A percentile compares a stretch with the other conserved stretches of the same genome.
Evolutionary conservation across 2,113 vertebrate genomes (phyloP).

Genomic region (Talpa occidentalis): DNA sequence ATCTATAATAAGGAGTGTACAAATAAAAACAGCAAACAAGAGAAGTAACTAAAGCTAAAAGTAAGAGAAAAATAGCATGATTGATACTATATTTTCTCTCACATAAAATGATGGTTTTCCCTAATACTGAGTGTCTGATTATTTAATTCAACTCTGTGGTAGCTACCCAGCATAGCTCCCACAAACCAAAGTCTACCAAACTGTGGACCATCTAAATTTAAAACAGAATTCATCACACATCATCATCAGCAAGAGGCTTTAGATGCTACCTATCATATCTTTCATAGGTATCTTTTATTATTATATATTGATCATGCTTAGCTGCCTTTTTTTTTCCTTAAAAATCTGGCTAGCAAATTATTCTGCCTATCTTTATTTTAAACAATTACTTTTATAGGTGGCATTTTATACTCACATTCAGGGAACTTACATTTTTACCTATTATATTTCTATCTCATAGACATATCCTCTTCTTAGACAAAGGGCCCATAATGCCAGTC

Average conservation of each 20-base stretch:
- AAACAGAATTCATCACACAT: background rate
- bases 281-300: background rate
- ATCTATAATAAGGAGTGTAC: background rate
- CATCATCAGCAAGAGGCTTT: background rate
- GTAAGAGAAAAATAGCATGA: background rate
- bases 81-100: background rate
- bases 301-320: conserved; percentile 2
- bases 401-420: conserved; percentile 15
- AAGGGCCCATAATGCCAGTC: background rate
- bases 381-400: conserved; percentile 15
- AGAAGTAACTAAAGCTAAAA: background rate
- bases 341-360: conserved; percentile 40
- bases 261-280: background rate
- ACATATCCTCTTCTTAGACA: conserved; percentile 21
- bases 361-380: conserved; percentile 47
- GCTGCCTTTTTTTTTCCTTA: conserved; percentile 29
- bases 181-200: no score
- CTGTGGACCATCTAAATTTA: no score
- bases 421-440: conserved; percentile 29
- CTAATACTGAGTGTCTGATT: background rate
- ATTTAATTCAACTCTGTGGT: background rate
- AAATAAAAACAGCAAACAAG: background rate
- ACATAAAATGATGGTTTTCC: background rate
- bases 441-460: background rate
- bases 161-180: background rate